These are phyloP conservation scores for Aurelia coerulea DNA, from an alignment of 30 jellyfish, hydroid and myxozoan genomes.

Conservation along the genomic window DNA sequence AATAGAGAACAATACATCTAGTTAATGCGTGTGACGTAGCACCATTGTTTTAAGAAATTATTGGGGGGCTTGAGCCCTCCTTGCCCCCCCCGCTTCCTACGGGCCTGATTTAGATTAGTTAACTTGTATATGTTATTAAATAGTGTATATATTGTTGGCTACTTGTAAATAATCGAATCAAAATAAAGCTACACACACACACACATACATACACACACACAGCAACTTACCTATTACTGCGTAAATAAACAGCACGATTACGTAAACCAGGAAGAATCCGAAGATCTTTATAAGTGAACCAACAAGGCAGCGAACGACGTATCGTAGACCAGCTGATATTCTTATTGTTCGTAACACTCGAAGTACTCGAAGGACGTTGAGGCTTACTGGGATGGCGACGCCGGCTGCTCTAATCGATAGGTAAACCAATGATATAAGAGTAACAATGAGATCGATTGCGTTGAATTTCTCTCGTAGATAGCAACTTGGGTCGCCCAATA, in stretches of 20 bases:
- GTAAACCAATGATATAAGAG: constrained; percentile 33
- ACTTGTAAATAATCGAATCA: too few relatives aligned
- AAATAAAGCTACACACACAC: too few relatives aligned
- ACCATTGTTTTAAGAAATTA: too few relatives aligned
- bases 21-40: too few relatives aligned
- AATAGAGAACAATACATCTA: too few relatives aligned
- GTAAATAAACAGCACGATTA: constrained; percentile 74
- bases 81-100: too few relatives aligned
- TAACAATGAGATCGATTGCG: constrained; percentile 68
- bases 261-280: constrained; percentile 69
- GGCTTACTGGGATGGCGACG: constrained; percentile 33
- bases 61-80: too few relatives aligned
- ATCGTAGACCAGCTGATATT: constrained; percentile 62
- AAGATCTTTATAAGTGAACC: constrained; percentile 64
- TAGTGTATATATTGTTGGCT: too few relatives aligned
- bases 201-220: too few relatives aligned
- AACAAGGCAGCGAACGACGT: constrained; percentile 76
- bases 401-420: constrained; percentile 47
- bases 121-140: too few relatives aligned
- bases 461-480: constrained; percentile 78
- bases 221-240: constrained; percentile 75
- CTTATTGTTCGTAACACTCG: constrained; percentile 81
- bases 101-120: too few relatives aligned
- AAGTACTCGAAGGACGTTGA: constrained; percentile 72
- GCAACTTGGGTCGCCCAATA: constrained; percentile 75